These are phyloP conservation scores for Oscheius sp. DNA, from an alignment of 1,140 invertebrate genomes.

Conservation along the genomic window DNA sequence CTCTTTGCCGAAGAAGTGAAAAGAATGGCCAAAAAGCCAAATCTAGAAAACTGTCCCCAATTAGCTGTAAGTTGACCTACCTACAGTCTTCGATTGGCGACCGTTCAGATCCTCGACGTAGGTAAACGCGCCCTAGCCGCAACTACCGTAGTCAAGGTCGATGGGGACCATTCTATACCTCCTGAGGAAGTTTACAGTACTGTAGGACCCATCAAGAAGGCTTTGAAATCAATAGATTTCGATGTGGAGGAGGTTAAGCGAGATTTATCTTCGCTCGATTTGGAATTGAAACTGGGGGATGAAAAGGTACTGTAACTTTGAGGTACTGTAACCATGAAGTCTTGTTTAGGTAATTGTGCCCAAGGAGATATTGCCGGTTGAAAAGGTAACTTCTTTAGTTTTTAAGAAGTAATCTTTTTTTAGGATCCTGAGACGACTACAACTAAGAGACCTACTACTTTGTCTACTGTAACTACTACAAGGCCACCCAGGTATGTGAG, in stretches of 20 bases:
- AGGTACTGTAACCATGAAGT: background rate
- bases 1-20: slow-evolving; percentile 6
- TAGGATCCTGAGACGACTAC: background rate
- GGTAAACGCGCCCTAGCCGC: slow-evolving; percentile 6
- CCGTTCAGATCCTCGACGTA: slow-evolving; percentile 9
- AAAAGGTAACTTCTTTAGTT: no score
- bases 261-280: background rate
- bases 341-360: background rate
- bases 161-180: background rate
- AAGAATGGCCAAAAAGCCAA: background rate
- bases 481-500: no score
- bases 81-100: no score
- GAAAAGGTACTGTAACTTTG: background rate
- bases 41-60: background rate
- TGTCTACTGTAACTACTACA: no score
- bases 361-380: no score
- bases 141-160: background rate
- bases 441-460: background rate
- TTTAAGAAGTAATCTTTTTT: no score
- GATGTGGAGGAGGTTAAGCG: background rate
- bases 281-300: background rate
- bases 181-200: background rate
- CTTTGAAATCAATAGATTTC: no score
- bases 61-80: background rate
- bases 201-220: background rate